These are phyloP conservation scores for Pachyuromys duprasi DNA, from an alignment of 2,797 vertebrate species.

Conservation along the genomic window DNA sequence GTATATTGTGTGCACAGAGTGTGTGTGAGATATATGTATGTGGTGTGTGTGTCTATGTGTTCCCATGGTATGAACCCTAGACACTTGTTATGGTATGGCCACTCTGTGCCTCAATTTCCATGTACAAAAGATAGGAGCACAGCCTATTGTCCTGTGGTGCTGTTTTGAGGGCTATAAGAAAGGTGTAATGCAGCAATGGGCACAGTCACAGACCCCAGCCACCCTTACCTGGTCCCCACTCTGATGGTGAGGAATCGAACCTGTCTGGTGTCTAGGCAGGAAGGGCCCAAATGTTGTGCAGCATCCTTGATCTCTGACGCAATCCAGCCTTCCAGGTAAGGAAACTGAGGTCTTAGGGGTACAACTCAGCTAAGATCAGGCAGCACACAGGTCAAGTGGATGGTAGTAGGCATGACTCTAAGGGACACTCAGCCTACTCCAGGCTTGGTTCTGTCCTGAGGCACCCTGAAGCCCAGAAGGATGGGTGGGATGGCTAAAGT, in stretches of 20 bases:
- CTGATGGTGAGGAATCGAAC: neutral
- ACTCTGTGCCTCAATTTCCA: neutral
- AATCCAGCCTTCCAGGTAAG: neutral
- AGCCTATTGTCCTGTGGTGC: neutral
- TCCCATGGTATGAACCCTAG: neutral
- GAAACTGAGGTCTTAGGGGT: neutral
- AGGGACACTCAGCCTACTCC: neutral
- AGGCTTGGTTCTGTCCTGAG: neutral
- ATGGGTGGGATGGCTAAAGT: neutral
- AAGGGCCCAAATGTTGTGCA: neutral
- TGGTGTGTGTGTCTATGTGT: neutral
- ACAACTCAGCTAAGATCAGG: neutral
- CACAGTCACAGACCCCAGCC: too few species aligned
- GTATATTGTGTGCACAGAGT: neutral
- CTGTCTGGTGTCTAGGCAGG: neutral
- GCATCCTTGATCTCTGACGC: neutral
- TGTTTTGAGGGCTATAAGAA: neutral
- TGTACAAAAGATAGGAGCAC: neutral
- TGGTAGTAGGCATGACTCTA: neutral
- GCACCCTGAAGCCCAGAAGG: neutral
- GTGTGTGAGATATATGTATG: rapidly evolving
- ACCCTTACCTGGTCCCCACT: neutral
- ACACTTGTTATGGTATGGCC: neutral
- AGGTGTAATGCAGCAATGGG: neutral
- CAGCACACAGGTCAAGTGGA: neutral